These are phyloP conservation scores for Epistrophe grossulariae DNA, from an alignment of 2,888 invertebrate species.

Conservation along the genomic window DNA sequence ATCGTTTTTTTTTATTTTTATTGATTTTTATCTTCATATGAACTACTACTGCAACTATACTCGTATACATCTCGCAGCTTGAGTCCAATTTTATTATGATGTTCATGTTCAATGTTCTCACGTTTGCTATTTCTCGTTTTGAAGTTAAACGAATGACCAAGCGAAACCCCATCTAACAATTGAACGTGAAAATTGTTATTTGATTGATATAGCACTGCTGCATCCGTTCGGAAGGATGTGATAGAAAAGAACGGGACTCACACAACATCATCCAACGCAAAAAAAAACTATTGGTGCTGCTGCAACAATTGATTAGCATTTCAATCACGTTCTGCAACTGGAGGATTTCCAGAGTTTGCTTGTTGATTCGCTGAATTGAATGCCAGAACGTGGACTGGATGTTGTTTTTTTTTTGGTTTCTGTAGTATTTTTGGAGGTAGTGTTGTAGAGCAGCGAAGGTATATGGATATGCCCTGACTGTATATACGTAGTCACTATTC, in stretches of 20 bases:
- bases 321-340: slow-evolving; percentile 45
- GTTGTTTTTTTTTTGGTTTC: background rate
- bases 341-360: slow-evolving; percentile 43
- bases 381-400: slow-evolving; percentile 7
- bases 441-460: background rate
- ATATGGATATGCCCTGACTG: background rate
- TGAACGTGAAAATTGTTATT: slow-evolving; percentile 47
- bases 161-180: slow-evolving; percentile 22
- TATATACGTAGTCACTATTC: background rate
- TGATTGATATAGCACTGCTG: slow-evolving; percentile 40
- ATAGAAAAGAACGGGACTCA: background rate
- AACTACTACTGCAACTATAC: background rate
- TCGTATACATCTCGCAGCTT: background rate
- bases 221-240: slow-evolving; percentile 28
- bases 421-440: background rate
- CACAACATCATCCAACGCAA: slow-evolving; percentile 4
- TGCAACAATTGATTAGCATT: slow-evolving; percentile 41
- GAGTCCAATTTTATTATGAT: background rate
- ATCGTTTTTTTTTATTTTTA: no score
- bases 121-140: slow-evolving; percentile 5
- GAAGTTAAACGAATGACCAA: slow-evolving; percentile 4
- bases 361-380: slow-evolving; percentile 43
- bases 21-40: no score
- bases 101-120: slow-evolving; percentile 20
- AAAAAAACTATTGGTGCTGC: slow-evolving; percentile 7